A percentile compares a stretch with the other conserved stretches of the same genome.
Evolutionary conservation across 2,113 vertebrate genomes (phyloP).

Genomic region (Megalops atlanticus): DNA sequence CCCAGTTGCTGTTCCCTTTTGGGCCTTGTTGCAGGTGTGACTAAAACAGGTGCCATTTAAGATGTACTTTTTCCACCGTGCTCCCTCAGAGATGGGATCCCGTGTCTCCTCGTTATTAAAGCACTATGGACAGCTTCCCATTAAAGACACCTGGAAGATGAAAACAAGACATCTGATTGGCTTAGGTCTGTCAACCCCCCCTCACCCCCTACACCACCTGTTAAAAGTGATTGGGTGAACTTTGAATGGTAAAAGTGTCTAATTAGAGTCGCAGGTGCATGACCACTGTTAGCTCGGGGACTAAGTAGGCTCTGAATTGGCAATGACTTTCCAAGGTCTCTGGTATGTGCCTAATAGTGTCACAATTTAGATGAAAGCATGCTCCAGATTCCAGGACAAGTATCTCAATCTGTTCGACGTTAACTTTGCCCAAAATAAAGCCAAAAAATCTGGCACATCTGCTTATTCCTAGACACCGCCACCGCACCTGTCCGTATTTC

Average conservation of each 20-base stretch:
- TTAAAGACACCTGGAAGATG: not conserved
- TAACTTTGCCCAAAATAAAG: conserved; percentile 5
- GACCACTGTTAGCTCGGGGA: conserved; percentile 3
- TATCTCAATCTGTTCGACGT: not conserved
- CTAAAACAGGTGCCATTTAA: not conserved
- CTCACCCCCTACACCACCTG: not conserved
- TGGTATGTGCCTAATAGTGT: conserved; percentile 9
- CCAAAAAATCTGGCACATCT: not conserved
- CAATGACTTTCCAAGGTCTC: conserved; percentile 7
- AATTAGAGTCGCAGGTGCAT: conserved; percentile 17
- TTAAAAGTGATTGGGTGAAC: not conserved
- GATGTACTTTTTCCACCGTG: not conserved
- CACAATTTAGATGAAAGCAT: conserved; percentile 18
- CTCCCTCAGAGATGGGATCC: not conserved
- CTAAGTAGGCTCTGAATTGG: not conserved
- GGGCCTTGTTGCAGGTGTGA: not conserved
- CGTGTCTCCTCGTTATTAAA: not conserved
- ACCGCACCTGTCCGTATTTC: not conserved
- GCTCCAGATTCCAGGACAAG: conserved; percentile 9
- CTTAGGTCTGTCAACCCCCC: not conserved
- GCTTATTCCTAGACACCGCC: not conserved
- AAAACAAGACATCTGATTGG: not conserved
- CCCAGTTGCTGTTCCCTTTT: not conserved
- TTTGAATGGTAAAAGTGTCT: not conserved
- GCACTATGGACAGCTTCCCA: not conserved